A percentile compares a stretch with the other conserved stretches of the same genome.
Conservation (phyloP, 2,797 vertebrate genomes). For the Anniella stebbinsi region DNA sequence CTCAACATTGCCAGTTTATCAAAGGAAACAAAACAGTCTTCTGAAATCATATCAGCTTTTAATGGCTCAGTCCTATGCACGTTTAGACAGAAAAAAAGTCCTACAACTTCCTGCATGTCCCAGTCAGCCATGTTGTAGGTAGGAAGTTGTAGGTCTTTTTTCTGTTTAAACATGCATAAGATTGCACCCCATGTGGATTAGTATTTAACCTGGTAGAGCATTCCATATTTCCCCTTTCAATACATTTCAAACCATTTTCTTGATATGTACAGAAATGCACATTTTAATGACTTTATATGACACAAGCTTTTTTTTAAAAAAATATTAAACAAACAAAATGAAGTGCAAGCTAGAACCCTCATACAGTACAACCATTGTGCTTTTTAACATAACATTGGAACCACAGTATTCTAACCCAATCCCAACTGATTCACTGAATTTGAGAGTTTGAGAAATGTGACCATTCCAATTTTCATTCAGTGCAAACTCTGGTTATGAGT, state of each 20-base stretch:
- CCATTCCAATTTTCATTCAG: background rate
- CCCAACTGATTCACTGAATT: background rate
- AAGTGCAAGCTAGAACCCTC: background rate
- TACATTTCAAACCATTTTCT: conserved; percentile 10
- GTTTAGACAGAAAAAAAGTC: too few species aligned
- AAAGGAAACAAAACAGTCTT: conserved; percentile 60
- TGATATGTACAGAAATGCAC: background rate
- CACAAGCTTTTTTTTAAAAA: background rate
- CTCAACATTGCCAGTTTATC: conserved; percentile 61
- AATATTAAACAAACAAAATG: background rate
- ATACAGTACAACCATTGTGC: background rate
- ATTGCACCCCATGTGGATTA: too few species aligned
- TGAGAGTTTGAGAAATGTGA: background rate
- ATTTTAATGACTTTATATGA: background rate
- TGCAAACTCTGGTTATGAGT: background rate
- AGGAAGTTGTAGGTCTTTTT: too few species aligned
- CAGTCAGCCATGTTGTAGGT: too few species aligned
- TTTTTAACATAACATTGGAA: background rate
- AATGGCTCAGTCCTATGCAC: background rate
- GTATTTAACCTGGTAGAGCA: background rate
- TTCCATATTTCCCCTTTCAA: background rate
- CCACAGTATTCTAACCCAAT: background rate
- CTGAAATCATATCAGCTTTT: background rate
- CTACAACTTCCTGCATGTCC: too few species aligned
- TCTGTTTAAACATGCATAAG: too few species aligned